These are phyloP conservation scores for Imbricaverruca yamaguchii DNA, from an alignment of 2,888 invertebrate genomes.

Conservation along the genomic window DNA sequence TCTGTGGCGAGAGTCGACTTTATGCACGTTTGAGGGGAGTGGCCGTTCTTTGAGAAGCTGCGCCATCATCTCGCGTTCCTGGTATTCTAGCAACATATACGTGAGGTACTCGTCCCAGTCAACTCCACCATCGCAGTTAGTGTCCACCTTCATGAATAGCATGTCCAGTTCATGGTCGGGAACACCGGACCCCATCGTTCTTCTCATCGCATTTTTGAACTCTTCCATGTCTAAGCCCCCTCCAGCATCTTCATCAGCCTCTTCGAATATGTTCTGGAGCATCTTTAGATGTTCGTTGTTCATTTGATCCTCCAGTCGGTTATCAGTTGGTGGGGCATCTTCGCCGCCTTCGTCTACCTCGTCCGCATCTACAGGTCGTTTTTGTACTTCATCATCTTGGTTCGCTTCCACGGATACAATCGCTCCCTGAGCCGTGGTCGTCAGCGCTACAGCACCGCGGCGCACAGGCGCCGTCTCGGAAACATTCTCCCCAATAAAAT, in stretches of 20 bases:
- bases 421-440: neutral
- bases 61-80: conserved; percentile 55
- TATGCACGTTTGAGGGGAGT: conserved; percentile 52
- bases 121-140: conserved; percentile 49
- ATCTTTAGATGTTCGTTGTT: neutral
- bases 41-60: conserved; percentile 54
- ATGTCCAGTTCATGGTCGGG: conserved; percentile 25
- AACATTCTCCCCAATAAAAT: neutral
- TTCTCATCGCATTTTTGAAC: conserved; percentile 1
- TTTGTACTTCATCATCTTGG: neutral
- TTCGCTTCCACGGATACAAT: neutral
- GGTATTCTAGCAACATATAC: conserved; percentile 63
- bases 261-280: conserved; percentile 3
- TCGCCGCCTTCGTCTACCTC: neutral
- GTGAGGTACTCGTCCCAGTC: conserved; percentile 73
- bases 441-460: neutral
- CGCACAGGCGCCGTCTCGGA: neutral
- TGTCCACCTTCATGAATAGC: conserved; percentile 39
- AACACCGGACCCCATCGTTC: neutral
- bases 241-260: neutral
- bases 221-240: conserved; percentile 7
- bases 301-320: neutral
- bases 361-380: neutral
- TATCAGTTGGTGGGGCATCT: neutral
- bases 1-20: conserved; percentile 59